phyloP scores from a whole-genome alignment of 1,140 invertebrate species.

The Pseudomyrmex dendroicus region DNA sequence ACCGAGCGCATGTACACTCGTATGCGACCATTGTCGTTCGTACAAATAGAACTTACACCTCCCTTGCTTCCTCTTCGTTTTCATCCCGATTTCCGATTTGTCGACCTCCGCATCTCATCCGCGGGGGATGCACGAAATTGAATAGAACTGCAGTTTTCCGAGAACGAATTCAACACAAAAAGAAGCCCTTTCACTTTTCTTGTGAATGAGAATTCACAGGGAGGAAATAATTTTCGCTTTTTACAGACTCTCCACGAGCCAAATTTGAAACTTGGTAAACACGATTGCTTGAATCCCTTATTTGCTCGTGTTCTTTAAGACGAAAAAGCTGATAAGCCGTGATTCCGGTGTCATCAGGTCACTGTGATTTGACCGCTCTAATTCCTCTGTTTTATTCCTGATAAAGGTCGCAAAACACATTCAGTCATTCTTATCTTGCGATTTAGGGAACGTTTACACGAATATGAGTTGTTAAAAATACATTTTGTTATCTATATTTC shows the following conservation, averaged over 20 bases:
- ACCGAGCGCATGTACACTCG: conserved; percentile 2
- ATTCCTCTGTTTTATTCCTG: neutral
- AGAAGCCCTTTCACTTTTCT: neutral
- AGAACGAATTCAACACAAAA: neutral
- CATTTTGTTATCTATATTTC: no score
- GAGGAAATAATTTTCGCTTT: neutral
- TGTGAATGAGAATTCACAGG: neutral
- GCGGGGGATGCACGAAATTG: neutral
- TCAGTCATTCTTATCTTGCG: neutral
- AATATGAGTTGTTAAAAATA: no score
- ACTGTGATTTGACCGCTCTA: neutral
- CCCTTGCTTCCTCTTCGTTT: neutral
- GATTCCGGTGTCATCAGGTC: neutral
- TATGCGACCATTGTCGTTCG: conserved; percentile 3
- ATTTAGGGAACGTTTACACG: neutral
- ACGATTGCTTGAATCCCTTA: neutral
- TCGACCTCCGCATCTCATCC: neutral
- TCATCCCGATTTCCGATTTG: conserved; percentile 25
- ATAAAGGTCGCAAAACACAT: neutral
- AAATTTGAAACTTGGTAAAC: neutral
- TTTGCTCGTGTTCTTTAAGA: neutral
- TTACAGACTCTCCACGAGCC: neutral
- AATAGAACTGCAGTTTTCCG: neutral
- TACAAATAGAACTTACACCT: neutral
- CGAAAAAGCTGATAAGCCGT: conserved; percentile 10